phyloP scores from a whole-genome alignment of 2,888 invertebrate species.

The Drosophila gaucha region DNA sequence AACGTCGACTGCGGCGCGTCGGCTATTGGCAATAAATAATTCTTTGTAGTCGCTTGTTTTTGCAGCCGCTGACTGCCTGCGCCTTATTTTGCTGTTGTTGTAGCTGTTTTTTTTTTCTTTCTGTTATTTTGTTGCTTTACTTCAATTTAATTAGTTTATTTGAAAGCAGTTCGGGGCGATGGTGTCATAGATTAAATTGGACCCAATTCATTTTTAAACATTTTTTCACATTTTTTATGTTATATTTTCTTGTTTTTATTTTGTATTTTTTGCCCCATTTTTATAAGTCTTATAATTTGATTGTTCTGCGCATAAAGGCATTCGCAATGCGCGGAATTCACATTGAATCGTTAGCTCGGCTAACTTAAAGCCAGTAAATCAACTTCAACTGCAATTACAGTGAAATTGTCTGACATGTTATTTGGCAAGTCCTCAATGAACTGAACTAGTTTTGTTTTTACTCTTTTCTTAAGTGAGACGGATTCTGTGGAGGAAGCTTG shows the following conservation, averaged over 20 bases:
- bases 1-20: conserved; percentile 13
- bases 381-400: conserved; percentile 42
- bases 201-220: conserved; percentile 47
- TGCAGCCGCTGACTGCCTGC: conserved; percentile 31
- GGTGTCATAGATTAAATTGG: conserved; percentile 79
- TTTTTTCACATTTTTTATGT: conserved; percentile 30
- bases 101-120: conserved; percentile 17
- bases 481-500: too few relatives aligned
- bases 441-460: conserved; percentile 8
- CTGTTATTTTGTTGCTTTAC: conserved; percentile 51
- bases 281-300: conserved; percentile 47
- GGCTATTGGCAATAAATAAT: conserved; percentile 74
- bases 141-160: conserved; percentile 79
- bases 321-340: conserved; percentile 41
- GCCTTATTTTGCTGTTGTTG: conserved; percentile 28
- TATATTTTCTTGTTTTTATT: conserved; percentile 17
- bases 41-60: conserved; percentile 57
- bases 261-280: conserved; percentile 10
- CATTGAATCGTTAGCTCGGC: conserved; percentile 41
- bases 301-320: conserved; percentile 49
- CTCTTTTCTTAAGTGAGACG: too few relatives aligned
- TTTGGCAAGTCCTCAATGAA: conserved; percentile 7
- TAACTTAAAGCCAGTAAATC: conserved; percentile 39
- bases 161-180: conserved; percentile 78
- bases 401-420: conserved; percentile 36